Conservation (phyloP, 1,140 invertebrate genomes). For the Charaxes varanes region DNA sequence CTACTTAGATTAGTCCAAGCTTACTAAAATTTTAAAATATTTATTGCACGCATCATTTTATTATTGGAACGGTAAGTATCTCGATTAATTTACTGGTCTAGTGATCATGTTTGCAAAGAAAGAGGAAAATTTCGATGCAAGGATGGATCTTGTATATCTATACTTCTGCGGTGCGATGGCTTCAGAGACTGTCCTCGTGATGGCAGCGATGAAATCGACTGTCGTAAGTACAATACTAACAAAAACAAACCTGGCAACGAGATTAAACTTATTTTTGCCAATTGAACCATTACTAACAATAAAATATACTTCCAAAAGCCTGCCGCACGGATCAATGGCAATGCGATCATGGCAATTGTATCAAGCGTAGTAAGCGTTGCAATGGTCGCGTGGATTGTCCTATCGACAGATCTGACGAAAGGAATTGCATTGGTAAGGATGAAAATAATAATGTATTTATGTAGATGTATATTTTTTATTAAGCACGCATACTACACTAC, state of each 20-base stretch:
- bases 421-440: conserved; percentile 78
- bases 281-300: conserved; percentile 26
- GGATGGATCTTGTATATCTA: conserved; percentile 82
- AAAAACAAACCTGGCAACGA: background rate
- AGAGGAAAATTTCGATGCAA: conserved; percentile 72
- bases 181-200: conserved; percentile 75
- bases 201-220: conserved; percentile 73
- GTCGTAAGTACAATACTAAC: conserved; percentile 68
- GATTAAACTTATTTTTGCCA: too few relatives aligned
- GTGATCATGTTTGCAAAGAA: conserved; percentile 49
- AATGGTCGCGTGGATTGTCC: conserved; percentile 80
- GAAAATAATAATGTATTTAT: too few relatives aligned
- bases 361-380: conserved; percentile 76
- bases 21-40: conserved; percentile 5
- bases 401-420: conserved; percentile 82
- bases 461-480: too few relatives aligned
- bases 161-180: conserved; percentile 74
- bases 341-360: conserved; percentile 78
- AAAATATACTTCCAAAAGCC: conserved; percentile 52
- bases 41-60: conserved; percentile 31
- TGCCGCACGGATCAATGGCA: conserved; percentile 76
- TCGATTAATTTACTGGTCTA: conserved; percentile 41
- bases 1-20: too few relatives aligned
- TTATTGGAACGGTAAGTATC: conserved; percentile 51
- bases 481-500: too few relatives aligned